Conservation (phyloP, 2,113 vertebrate species). For the Notarius lentiginosus region DNA sequence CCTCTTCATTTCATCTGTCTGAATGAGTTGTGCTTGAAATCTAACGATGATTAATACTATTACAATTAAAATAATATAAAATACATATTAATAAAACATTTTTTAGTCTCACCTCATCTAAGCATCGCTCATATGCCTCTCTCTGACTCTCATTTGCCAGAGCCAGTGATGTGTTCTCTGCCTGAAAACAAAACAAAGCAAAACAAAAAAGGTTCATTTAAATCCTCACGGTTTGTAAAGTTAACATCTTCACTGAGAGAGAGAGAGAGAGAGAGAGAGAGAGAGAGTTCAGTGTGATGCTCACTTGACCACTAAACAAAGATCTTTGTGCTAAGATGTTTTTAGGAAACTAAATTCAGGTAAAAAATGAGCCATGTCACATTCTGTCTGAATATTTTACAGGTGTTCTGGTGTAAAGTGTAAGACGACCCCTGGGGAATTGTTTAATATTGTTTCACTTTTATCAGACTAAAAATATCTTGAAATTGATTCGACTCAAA, state of each 20-base stretch:
- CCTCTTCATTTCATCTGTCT: not conserved
- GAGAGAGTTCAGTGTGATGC: too few species aligned
- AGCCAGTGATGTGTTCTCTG: slow-evolving; percentile 77
- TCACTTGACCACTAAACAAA: too few species aligned
- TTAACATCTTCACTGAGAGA: not conserved
- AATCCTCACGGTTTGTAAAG: not conserved
- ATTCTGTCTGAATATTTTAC: not conserved
- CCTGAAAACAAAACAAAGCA: slow-evolving; percentile 59
- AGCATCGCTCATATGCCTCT: slow-evolving; percentile 80
- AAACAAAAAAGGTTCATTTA: not conserved
- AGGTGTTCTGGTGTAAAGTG: not conserved
- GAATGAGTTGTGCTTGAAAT: not conserved
- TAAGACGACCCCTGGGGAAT: not conserved
- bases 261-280: not conserved
- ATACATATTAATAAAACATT: not conserved
- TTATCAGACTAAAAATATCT: not conserved
- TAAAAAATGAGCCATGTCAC: too few species aligned
- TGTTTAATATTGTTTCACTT: not conserved
- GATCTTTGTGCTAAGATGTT: too few species aligned
- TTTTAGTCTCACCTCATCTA: slow-evolving; percentile 75
- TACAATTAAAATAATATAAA: not conserved
- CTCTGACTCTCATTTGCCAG: slow-evolving; percentile 83
- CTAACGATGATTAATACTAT: not conserved
- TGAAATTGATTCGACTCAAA: not conserved
- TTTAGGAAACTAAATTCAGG: too few species aligned